These are phyloP conservation scores for Grammomys dolichurus DNA, from an alignment of 2,113 vertebrate genomes.

Conservation along the genomic window DNA sequence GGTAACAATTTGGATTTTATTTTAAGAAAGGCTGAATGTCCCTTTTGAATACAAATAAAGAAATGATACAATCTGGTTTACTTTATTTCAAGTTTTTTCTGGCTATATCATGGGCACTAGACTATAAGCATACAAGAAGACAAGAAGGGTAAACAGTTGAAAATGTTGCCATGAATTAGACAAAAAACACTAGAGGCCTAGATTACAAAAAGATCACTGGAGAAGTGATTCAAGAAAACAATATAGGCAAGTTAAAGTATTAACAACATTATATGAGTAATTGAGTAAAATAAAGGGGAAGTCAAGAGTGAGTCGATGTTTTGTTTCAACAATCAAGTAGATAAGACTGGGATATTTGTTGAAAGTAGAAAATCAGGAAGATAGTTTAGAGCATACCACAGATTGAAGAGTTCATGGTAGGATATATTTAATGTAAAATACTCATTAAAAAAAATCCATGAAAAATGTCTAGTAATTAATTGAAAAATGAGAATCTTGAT, in stretches of 20 bases:
- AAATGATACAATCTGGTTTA: neutral
- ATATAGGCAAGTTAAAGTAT: neutral
- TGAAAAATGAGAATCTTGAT: neutral
- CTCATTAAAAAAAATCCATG: neutral
- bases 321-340: neutral
- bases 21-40: neutral
- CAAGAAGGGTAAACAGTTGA: neutral
- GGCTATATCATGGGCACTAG: neutral
- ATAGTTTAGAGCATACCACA: neutral
- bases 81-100: neutral
- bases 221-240: neutral
- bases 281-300: conserved; percentile 8
- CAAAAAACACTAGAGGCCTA: neutral
- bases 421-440: neutral
- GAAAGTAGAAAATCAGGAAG: neutral
- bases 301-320: neutral
- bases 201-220: neutral
- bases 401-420: neutral
- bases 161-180: neutral
- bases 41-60: neutral
- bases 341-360: neutral
- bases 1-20: no score
- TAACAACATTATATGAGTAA: neutral
- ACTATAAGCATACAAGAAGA: neutral
- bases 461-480: neutral